phyloP scores from a whole-genome alignment of 1,140 invertebrate species.

The Zeugodacus cucurbitae region DNA sequence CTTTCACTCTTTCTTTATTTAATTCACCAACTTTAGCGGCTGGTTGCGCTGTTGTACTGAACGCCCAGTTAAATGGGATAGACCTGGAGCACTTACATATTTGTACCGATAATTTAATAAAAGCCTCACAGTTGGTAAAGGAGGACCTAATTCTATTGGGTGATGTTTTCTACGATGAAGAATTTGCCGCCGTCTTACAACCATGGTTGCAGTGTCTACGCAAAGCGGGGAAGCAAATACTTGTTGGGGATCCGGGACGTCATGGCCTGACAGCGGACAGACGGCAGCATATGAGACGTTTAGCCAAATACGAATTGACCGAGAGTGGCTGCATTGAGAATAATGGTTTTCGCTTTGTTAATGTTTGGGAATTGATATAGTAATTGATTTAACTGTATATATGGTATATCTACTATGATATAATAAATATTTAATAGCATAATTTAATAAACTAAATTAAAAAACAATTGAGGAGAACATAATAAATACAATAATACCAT shows the following conservation, averaged over 20 bases:
- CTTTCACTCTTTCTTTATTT: neutral
- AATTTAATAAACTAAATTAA: neutral
- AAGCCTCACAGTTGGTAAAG: conserved; percentile 38
- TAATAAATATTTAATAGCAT: neutral
- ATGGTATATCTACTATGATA: too few relatives aligned
- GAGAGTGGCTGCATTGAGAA: conserved; percentile 60
- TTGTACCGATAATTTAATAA: conserved; percentile 64
- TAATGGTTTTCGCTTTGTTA: conserved; percentile 54
- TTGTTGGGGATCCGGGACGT: conserved; percentile 65
- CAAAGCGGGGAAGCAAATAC: conserved; percentile 58
- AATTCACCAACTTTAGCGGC: conserved; percentile 53
- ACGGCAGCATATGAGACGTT: conserved; percentile 47
- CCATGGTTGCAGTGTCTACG: conserved; percentile 65
- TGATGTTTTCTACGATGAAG: conserved; percentile 71
- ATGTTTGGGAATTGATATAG: conserved; percentile 52
- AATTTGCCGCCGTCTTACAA: conserved; percentile 66
- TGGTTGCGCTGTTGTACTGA: conserved; percentile 66
- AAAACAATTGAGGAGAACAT: neutral
- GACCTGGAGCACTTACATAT: conserved; percentile 53
- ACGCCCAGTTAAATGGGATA: conserved; percentile 67
- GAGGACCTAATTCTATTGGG: conserved; percentile 70
- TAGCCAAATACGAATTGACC: conserved; percentile 54
- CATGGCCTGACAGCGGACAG: conserved; percentile 54
- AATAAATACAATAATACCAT: neutral
- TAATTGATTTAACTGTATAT: too few relatives aligned